Conservation (phyloP, 23 tunicate species). For the Phallusia fumigata region DNA sequence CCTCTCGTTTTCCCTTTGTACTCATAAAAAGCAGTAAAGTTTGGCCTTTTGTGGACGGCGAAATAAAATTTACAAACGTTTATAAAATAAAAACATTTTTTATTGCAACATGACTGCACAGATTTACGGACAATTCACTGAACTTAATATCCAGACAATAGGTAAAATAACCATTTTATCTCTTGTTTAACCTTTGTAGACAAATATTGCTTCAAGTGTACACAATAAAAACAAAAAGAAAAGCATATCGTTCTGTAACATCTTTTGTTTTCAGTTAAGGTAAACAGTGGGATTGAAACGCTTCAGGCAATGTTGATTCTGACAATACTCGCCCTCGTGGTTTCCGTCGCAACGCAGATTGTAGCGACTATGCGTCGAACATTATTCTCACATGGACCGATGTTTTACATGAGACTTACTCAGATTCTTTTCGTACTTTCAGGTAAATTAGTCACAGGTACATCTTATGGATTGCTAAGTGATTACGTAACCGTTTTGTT, state of each 20-base stretch:
- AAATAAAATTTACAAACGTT: too few relatives aligned
- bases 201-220: too few relatives aligned
- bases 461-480: not conserved
- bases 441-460: not conserved
- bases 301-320: not conserved
- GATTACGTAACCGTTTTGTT: too few relatives aligned
- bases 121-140: too few relatives aligned
- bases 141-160: too few relatives aligned
- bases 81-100: too few relatives aligned
- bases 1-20: too few relatives aligned
- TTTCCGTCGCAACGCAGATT: not conserved
- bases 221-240: not conserved
- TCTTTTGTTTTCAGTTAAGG: not conserved
- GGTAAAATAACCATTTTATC: too few relatives aligned
- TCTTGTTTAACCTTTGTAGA: too few relatives aligned
- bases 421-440: not conserved
- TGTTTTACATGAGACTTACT: constrained; percentile 1
- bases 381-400: not conserved
- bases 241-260: not conserved
- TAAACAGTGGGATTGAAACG: not conserved
- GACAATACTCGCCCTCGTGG: not conserved
- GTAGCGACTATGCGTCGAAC: not conserved
- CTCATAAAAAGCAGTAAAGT: too few relatives aligned
- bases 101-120: too few relatives aligned
- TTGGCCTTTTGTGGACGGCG: too few relatives aligned